Evolutionary conservation across 2,797 vertebrate species (phyloP).

Genomic region (Saxicola maurus): DNA sequence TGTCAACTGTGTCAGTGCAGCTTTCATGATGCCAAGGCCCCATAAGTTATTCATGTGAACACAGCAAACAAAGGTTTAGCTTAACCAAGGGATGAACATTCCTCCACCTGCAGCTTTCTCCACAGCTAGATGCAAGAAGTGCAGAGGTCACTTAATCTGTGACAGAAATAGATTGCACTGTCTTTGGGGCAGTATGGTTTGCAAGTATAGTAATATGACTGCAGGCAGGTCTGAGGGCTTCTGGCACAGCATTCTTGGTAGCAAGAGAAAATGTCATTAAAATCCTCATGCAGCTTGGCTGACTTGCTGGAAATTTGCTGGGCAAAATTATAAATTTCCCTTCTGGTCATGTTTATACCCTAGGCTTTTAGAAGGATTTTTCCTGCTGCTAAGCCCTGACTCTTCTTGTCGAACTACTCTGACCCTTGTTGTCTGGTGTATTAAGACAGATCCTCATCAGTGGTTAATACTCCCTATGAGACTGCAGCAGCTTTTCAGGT

Average conservation of each 20-base stretch:
- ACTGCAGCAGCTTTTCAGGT: not conserved
- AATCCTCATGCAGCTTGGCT: not conserved
- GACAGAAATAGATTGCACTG: slow-evolving; percentile 32
- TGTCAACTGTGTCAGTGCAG: slow-evolving; percentile 80
- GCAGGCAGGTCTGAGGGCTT: not conserved
- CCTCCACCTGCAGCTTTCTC: slow-evolving; percentile 52
- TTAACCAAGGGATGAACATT: slow-evolving; percentile 57
- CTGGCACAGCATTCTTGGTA: not conserved
- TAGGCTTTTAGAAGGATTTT: slow-evolving; percentile 34
- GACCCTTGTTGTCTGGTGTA: slow-evolving; percentile 19
- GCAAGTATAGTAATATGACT: not conserved
- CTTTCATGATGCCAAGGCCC: slow-evolving; percentile 76
- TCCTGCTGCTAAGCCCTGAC: slow-evolving; percentile 17
- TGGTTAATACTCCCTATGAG: slow-evolving; percentile 25
- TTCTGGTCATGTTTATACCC: slow-evolving; percentile 24
- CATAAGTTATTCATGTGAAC: slow-evolving; percentile 85
- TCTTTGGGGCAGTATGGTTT: slow-evolving; percentile 17
- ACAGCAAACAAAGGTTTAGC: slow-evolving; percentile 65
- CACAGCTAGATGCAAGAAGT: slow-evolving; percentile 7
- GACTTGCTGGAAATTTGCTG: slow-evolving; percentile 13
- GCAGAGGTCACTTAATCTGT: slow-evolving; percentile 44
- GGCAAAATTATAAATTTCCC: slow-evolving; percentile 31
- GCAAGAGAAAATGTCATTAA: slow-evolving; percentile 1
- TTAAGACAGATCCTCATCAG: slow-evolving; percentile 16
- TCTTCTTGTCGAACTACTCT: slow-evolving; percentile 3